phyloP scores from a whole-genome alignment of 2,888 invertebrate genomes.

The Drosophila flavopinicola region DNA sequence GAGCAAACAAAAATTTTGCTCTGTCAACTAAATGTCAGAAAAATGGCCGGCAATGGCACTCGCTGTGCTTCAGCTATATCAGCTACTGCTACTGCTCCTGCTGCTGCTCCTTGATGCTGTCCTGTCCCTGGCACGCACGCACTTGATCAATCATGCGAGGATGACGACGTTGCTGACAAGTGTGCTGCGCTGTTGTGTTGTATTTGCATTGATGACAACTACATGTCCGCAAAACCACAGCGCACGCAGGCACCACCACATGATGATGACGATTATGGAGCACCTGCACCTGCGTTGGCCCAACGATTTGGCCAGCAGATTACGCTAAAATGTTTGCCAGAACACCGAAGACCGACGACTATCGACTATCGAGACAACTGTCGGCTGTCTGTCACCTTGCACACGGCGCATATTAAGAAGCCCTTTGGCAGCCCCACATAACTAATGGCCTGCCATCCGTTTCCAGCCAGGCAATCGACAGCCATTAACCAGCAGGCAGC shows the following conservation, averaged over 20 bases:
- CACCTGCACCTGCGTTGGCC: conserved; percentile 55
- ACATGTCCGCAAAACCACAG: conserved; percentile 63
- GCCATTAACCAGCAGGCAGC: conserved; percentile 63
- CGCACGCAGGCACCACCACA: conserved; percentile 12
- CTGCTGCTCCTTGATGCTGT: conserved; percentile 57
- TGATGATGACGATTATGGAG: conserved; percentile 71
- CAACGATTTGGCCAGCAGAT: conserved; percentile 49
- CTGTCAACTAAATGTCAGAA: conserved; percentile 79
- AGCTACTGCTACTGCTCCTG: conserved; percentile 1
- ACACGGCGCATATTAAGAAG: conserved; percentile 70
- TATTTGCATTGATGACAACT: conserved; percentile 77
- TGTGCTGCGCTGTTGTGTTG: conserved; percentile 40
- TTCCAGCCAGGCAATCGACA: conserved; percentile 59
- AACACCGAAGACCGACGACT: too few species aligned
- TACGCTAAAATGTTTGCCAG: conserved; percentile 52
- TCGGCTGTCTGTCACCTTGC: conserved; percentile 53
- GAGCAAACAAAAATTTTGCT: conserved; percentile 75
- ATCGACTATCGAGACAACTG: neutral
- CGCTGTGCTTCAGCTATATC: conserved; percentile 32
- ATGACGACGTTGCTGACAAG: conserved; percentile 65
- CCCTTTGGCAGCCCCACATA: conserved; percentile 70
- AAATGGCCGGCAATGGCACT: conserved; percentile 64
- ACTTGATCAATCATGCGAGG: conserved; percentile 77
- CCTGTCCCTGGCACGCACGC: conserved; percentile 71
- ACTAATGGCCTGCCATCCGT: conserved; percentile 71